Percentiles rank a stretch among this genome's conserved stretches.
Conservation (phyloP, 1,140 invertebrate species). For the Polypedilum pembai region DNA sequence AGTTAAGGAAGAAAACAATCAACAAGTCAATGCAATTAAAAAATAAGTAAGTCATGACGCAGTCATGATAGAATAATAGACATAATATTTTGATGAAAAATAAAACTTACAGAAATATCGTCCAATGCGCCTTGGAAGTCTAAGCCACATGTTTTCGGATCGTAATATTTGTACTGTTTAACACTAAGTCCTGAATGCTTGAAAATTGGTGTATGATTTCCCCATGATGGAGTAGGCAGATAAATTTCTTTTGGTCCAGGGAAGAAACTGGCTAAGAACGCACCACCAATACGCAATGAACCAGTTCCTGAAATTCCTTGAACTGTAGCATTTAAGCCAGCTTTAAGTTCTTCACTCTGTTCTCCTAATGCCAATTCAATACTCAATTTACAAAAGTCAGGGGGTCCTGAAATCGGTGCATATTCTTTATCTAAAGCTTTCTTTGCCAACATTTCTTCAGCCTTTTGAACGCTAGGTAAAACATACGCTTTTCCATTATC, state of each 20-base stretch:
- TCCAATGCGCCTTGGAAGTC: constrained; percentile 86
- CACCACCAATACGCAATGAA: constrained; percentile 84
- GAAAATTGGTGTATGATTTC: constrained; percentile 93
- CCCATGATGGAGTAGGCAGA: constrained; percentile 94
- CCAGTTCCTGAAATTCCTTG: constrained; percentile 82
- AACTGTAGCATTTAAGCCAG: constrained; percentile 58
- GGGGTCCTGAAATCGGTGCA: constrained; percentile 79
- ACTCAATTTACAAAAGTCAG: constrained; percentile 71
- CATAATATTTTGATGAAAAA: constrained; percentile 29
- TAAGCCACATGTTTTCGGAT: constrained; percentile 90
- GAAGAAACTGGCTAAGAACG: constrained; percentile 84
- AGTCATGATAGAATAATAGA: constrained; percentile 29
- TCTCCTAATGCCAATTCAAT: constrained; percentile 87
- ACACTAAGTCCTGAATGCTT: constrained; percentile 80
- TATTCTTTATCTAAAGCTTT: constrained; percentile 93
- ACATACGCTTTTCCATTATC: constrained; percentile 97
- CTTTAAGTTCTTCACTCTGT: constrained; percentile 61
- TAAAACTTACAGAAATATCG: constrained; percentile 79
- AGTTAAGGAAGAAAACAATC: too few species aligned
- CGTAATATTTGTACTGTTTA: constrained; percentile 92
- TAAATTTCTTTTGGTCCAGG: constrained; percentile 80
- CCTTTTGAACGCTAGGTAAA: constrained; percentile 82
- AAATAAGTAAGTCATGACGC: neutral
- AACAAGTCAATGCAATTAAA: neutral
- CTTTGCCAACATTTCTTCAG: constrained; percentile 43